Percentiles rank a stretch among this genome's conserved stretches.
Conservation (phyloP, 2,888 invertebrate species). For the Sphaeridia pumilis region DNA sequence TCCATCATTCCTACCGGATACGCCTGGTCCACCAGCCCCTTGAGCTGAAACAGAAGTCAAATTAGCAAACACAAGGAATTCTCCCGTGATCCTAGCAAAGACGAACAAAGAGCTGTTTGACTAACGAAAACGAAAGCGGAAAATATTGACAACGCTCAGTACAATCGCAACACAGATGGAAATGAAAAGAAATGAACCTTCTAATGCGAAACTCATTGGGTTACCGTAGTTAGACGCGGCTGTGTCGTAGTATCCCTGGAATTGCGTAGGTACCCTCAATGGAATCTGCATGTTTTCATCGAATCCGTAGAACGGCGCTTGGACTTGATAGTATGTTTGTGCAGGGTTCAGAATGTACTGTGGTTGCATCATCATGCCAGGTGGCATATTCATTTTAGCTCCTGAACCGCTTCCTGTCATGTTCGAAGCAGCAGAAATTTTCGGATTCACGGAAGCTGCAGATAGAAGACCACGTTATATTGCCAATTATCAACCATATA, state of each 20-base stretch:
- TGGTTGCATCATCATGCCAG: slow-evolving; percentile 33
- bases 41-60: slow-evolving; percentile 12
- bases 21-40: slow-evolving; percentile 24
- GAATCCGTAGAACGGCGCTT: slow-evolving; percentile 31
- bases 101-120: too few species aligned
- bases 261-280: slow-evolving; percentile 30
- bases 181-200: slow-evolving; percentile 15
- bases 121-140: too few species aligned
- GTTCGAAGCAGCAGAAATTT: slow-evolving; percentile 30
- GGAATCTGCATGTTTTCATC: slow-evolving; percentile 33
- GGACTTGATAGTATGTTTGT: slow-evolving; percentile 29
- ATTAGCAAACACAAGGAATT: neutral
- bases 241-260: slow-evolving; percentile 34
- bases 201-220: slow-evolving; percentile 17
- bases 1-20: slow-evolving; percentile 30
- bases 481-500: too few species aligned
- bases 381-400: slow-evolving; percentile 25
- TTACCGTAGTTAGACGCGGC: slow-evolving; percentile 18
- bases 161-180: too few species aligned
- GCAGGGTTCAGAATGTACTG: slow-evolving; percentile 34
- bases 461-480: slow-evolving; percentile 25
- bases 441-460: slow-evolving; percentile 27
- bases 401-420: slow-evolving; percentile 13
- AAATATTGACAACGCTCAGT: too few species aligned
- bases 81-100: too few species aligned